Conservation (phyloP, 2,113 vertebrate species). For the Morone chrysops region DNA sequence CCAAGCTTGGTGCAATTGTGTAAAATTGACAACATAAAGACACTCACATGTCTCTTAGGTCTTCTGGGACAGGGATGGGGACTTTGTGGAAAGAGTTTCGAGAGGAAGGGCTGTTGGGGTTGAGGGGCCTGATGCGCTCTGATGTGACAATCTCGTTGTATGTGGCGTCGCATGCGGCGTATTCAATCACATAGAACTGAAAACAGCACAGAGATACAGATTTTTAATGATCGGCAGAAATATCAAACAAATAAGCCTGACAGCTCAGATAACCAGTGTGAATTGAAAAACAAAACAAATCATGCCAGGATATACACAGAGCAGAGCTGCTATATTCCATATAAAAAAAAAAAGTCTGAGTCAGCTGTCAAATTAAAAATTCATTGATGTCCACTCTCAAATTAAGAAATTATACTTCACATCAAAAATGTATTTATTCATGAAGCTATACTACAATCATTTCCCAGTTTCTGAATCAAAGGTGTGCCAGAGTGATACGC, state of each 20-base stretch:
- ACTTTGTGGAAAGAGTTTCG: conserved; percentile 90
- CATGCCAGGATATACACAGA: neutral
- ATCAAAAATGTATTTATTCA: conserved; percentile 1
- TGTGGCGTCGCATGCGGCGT: conserved; percentile 92
- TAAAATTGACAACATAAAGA: neutral
- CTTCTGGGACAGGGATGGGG: conserved; percentile 89
- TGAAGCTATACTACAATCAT: neutral
- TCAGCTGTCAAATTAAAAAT: neutral
- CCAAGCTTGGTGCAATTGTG: neutral
- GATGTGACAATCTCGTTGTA: conserved; percentile 95
- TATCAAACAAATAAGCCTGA: neutral
- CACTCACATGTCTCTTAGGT: conserved; percentile 92
- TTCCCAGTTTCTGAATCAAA: neutral
- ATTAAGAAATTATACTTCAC: neutral
- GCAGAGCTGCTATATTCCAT: neutral
- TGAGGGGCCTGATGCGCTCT: conserved; percentile 92
- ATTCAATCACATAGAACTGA: conserved; percentile 95
- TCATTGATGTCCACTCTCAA: neutral
- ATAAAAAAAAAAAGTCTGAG: neutral
- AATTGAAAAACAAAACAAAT: neutral
- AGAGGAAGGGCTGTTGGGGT: conserved; percentile 90
- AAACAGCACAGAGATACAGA: neutral
- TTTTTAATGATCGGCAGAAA: conserved; percentile 21
- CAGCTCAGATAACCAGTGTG: neutral
- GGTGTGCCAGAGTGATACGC: neutral